Conservation (phyloP, 2,113 vertebrate species). For the Lethenteron camtschaticum region DNA sequence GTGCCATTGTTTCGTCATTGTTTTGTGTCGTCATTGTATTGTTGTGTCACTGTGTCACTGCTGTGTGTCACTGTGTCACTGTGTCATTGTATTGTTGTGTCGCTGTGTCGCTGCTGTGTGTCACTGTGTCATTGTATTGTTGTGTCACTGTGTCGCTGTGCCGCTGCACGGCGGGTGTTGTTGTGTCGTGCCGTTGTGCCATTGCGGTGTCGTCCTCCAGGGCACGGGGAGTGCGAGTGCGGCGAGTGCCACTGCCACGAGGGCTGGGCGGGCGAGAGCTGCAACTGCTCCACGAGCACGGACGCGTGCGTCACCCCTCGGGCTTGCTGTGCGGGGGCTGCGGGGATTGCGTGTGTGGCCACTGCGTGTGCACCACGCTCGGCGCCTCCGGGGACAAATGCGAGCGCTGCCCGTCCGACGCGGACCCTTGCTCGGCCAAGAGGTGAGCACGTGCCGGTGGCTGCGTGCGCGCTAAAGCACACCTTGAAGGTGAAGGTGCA, state of each 20-base stretch:
- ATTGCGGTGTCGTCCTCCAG: constrained; percentile 19
- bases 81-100: no score
- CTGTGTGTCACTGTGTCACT: no score
- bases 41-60: no score
- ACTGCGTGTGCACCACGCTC: constrained; percentile 55
- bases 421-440: constrained; percentile 64
- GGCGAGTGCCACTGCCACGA: constrained; percentile 81
- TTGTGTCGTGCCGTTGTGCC: neutral
- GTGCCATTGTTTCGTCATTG: no score
- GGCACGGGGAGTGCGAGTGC: constrained; percentile 78
- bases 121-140: no score
- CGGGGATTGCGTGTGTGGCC: constrained; percentile 53
- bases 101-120: no score
- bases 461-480: no score
- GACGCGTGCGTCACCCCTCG: constrained; percentile 32
- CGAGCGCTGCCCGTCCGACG: constrained; percentile 85
- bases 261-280: constrained; percentile 68
- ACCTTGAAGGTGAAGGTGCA: no score
- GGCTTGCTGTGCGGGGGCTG: constrained; percentile 68
- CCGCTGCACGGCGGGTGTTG: no score
- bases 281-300: constrained; percentile 66
- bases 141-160: no score
- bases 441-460: constrained; percentile 24
- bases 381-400: constrained; percentile 77
- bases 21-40: no score